Percentiles rank a stretch among this genome's conserved stretches.
These are phyloP conservation scores for Tiphia femorata DNA, from an alignment of 2,888 invertebrate species.

Conservation along the genomic window DNA sequence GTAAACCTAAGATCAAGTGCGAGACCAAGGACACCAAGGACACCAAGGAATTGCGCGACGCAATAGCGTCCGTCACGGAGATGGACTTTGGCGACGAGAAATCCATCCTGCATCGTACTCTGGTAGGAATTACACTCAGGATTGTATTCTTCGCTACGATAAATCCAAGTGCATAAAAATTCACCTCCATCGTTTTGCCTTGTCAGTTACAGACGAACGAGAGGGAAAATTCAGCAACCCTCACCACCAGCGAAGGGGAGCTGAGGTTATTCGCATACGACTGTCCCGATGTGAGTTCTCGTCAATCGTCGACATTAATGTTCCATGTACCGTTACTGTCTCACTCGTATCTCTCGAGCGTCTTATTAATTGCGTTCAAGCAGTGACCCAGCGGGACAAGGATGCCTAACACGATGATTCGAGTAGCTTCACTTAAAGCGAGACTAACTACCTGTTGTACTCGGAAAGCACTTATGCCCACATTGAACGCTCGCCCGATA, in stretches of 20 bases:
- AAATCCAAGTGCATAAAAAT: background rate
- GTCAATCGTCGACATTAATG: background rate
- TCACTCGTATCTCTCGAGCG: too few relatives aligned
- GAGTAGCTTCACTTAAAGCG: too few relatives aligned
- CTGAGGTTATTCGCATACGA: conserved; percentile 66
- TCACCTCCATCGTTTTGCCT: background rate
- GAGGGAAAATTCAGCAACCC: conserved; percentile 65
- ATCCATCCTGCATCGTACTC: conserved; percentile 65
- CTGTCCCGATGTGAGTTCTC: conserved; percentile 65
- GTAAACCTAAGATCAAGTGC: conserved; percentile 60
- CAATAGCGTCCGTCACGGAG: conserved; percentile 64
- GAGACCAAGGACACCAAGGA: conserved; percentile 58
- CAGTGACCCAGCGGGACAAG: conserved; percentile 7
- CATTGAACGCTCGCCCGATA: too few relatives aligned
- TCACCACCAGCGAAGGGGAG: conserved; percentile 67
- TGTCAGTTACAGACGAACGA: conserved; percentile 65
- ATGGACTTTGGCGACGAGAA: conserved; percentile 66
- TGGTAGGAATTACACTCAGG: conserved; percentile 54
- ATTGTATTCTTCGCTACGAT: background rate
- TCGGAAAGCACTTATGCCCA: too few relatives aligned
- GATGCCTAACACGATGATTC: background rate
- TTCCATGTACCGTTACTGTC: conserved; percentile 9
- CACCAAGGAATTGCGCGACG: conserved; percentile 63
- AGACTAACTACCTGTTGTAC: too few relatives aligned
- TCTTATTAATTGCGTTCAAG: too few relatives aligned